phyloP scores from a whole-genome alignment of 2,888 invertebrate species.

The Hypselothyrea guttata region DNA sequence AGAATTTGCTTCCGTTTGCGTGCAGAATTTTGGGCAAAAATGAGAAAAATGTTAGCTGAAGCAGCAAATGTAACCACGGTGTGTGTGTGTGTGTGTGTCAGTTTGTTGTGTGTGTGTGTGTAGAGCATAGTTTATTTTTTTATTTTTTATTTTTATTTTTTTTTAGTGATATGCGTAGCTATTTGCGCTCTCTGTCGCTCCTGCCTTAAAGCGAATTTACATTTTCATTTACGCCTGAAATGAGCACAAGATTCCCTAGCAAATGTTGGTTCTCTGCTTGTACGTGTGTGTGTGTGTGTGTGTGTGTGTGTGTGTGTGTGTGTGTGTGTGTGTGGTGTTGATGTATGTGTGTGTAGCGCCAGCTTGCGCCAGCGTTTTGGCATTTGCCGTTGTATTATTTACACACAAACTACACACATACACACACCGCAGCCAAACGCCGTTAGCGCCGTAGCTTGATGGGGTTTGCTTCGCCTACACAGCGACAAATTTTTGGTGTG shows the following conservation, averaged over 20 bases:
- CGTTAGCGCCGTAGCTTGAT: constrained; percentile 48
- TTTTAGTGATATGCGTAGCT: not conserved
- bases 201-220: constrained; percentile 62
- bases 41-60: not conserved
- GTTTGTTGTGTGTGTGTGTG: too few relatives aligned
- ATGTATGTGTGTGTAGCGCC: constrained; percentile 9
- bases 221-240: constrained; percentile 71
- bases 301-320: constrained; percentile 7
- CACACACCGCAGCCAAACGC: constrained; percentile 26
- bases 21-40: not conserved
- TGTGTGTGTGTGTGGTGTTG: constrained; percentile 12
- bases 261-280: constrained; percentile 15
- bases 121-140: not conserved
- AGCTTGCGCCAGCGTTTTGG: constrained; percentile 37
- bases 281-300: constrained; percentile 9
- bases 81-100: too few relatives aligned
- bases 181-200: constrained; percentile 12
- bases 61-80: too few relatives aligned
- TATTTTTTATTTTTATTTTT: not conserved
- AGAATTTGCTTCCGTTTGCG: constrained; percentile 26
- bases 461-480: too few relatives aligned
- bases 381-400: constrained; percentile 54
- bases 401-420: constrained; percentile 38
- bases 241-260: constrained; percentile 58
- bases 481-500: too few relatives aligned